These are phyloP conservation scores for Notodonta ziczac DNA, from an alignment of 2,888 invertebrate species.

Conservation along the genomic window DNA sequence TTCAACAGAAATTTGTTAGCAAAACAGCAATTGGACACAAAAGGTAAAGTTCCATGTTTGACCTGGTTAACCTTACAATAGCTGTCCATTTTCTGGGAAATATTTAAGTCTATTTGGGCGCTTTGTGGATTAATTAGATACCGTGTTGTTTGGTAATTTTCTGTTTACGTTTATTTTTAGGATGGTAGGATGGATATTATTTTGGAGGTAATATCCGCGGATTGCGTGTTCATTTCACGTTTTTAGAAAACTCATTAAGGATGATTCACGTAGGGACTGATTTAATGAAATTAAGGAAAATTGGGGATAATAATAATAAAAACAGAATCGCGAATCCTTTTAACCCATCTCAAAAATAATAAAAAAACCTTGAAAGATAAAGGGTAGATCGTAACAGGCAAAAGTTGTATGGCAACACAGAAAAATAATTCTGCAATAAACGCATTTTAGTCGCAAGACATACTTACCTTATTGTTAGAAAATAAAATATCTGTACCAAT, in stretches of 20 bases:
- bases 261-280: neutral
- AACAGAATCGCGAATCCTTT: too few species aligned
- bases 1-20: neutral
- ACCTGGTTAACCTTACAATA: neutral
- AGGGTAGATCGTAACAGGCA: too few species aligned
- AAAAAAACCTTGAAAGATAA: too few species aligned
- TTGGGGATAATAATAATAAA: too few species aligned
- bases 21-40: neutral
- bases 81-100: neutral
- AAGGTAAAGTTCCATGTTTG: neutral
- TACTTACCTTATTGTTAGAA: too few species aligned
- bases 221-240: neutral
- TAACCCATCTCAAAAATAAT: too few species aligned
- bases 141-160: neutral
- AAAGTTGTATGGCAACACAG: too few species aligned
- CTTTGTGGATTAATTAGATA: constrained; percentile 3
- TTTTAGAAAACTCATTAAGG: neutral
- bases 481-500: too few species aligned
- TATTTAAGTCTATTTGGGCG: neutral
- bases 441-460: too few species aligned
- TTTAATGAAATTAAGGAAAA: neutral
- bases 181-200: neutral
- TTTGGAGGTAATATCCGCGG: neutral
- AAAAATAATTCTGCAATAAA: too few species aligned
- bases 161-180: neutral